phyloP scores from a whole-genome alignment of 2,888 invertebrate genomes.

The Drosophila affinis region DNA sequence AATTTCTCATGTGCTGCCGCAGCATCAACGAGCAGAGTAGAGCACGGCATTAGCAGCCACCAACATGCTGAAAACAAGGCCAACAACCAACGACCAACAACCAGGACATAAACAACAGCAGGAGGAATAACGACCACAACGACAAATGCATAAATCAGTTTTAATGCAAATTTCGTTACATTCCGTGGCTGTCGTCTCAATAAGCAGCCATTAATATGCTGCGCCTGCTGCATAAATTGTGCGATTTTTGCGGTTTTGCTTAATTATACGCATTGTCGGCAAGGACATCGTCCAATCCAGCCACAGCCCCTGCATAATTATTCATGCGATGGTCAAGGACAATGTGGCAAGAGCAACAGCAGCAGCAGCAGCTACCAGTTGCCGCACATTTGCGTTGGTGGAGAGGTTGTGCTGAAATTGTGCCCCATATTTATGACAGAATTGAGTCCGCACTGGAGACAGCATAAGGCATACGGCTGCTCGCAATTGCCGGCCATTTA shows the following conservation, averaged over 20 bases:
- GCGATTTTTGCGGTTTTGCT: conserved; percentile 57
- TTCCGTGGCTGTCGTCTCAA: conserved; percentile 42
- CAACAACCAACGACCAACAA: conserved; percentile 5
- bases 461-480: conserved; percentile 32
- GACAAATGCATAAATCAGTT: conserved; percentile 55
- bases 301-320: conserved; percentile 38
- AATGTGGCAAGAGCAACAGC: conserved; percentile 5
- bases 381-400: conserved; percentile 27
- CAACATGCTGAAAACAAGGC: conserved; percentile 2
- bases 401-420: conserved; percentile 8
- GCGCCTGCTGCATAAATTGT: conserved; percentile 56
- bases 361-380: conserved; percentile 30
- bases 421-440: conserved; percentile 62
- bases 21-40: conserved; percentile 15
- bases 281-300: conserved; percentile 32
- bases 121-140: conserved; percentile 30
- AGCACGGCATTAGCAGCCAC: background rate
- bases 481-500: conserved; percentile 58
- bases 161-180: conserved; percentile 50
- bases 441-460: conserved; percentile 40
- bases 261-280: conserved; percentile 58
- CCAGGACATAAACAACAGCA: conserved; percentile 11
- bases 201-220: conserved; percentile 66
- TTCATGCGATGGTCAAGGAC: conserved; percentile 66
- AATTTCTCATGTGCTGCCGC: conserved; percentile 40